Base-by-base conservation (phyloP, 2,888 invertebrate species). In the Drosophila robusta region DNA sequence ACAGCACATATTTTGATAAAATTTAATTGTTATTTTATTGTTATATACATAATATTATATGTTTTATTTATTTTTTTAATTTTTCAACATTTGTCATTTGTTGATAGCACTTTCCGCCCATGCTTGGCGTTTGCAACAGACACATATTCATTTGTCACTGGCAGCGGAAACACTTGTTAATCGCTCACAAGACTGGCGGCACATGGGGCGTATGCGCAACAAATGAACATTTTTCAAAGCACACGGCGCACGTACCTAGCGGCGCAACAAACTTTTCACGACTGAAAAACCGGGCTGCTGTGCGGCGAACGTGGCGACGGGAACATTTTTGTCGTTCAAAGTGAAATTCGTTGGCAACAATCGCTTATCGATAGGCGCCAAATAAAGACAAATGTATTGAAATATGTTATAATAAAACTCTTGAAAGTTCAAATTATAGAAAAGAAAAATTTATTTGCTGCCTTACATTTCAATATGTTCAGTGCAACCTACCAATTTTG, bases 241-340 rank as follows among this genome's bases (percentile, higher is more conserved):
- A 61, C 63, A 65, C 71, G 62, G 75, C 73, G 81, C 74, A 77
- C 76, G 73, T 80, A 83, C 82, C 79, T 76, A 75, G 68, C 89
- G 72, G 69, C 83, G 75, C 78, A 76, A 70, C 72, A 76, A 60
- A 75, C 85, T 77, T 80, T 81, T 76, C 83, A 79, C 83, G 83
- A 87, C 87, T 87, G 79, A 82, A 66, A 51, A 26, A 11, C 38
- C 12, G n/a, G 47, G 56, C 68, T 60, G 72, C 41, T 42, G 39
- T 24, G 47, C 38, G 50, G 34, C 44, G 64, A 66, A 41, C 56
- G 39, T 22, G 44, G 57, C 57, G 57, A 32, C 49, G 56, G 47
- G 66, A 69, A 79, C 75, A 75, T 57, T 61, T 84, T 67, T 85
- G 84, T 87, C 84, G 81, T 78, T 49, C 67, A 12, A 63, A 29